Percentiles rank a stretch among this genome's conserved stretches.
These are phyloP conservation scores for Pomacea canaliculata DNA, from an alignment of 2,888 invertebrate genomes.

Conservation along the genomic window DNA sequence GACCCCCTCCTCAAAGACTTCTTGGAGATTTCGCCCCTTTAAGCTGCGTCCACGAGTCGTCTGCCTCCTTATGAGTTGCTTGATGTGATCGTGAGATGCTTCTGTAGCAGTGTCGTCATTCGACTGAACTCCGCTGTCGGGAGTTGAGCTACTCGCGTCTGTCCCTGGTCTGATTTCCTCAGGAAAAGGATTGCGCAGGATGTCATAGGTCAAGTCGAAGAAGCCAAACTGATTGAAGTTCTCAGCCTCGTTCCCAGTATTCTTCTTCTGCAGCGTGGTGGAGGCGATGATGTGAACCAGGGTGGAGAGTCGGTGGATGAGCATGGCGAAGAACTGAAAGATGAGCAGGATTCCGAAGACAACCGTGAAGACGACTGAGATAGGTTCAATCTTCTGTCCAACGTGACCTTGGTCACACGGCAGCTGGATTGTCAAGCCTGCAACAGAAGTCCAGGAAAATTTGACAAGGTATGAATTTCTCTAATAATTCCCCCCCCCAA, in stretches of 20 bases:
- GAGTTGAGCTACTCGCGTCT: too few relatives aligned
- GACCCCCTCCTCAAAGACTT: not conserved
- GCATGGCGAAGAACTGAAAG: constrained; percentile 10
- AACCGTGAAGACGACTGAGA: constrained; percentile 26
- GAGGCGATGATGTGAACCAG: constrained; percentile 25
- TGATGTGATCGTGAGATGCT: too few relatives aligned
- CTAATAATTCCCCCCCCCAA: too few relatives aligned
- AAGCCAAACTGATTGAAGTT: not conserved
- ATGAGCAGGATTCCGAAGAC: constrained; percentile 17
- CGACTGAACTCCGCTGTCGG: too few relatives aligned
- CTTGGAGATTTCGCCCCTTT: not conserved
- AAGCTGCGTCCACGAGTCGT: not conserved
- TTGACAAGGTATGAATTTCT: too few relatives aligned
- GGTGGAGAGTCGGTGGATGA: constrained; percentile 15
- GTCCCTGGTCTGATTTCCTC: too few relatives aligned
- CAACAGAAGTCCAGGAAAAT: not conserved
- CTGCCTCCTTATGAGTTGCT: not conserved
- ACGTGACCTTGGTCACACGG: constrained; percentile 19
- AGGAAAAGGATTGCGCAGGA: not conserved
- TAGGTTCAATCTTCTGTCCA: constrained; percentile 27
- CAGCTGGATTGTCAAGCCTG: constrained; percentile 22
- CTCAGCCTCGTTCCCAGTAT: not conserved
- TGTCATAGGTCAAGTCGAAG: constrained; percentile 9
- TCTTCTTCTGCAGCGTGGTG: constrained; percentile 1
- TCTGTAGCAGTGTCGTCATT: too few relatives aligned